These are phyloP conservation scores for Chrysocyon brachyurus DNA, from an alignment of 2,797 vertebrate species.

Conservation along the genomic window DNA sequence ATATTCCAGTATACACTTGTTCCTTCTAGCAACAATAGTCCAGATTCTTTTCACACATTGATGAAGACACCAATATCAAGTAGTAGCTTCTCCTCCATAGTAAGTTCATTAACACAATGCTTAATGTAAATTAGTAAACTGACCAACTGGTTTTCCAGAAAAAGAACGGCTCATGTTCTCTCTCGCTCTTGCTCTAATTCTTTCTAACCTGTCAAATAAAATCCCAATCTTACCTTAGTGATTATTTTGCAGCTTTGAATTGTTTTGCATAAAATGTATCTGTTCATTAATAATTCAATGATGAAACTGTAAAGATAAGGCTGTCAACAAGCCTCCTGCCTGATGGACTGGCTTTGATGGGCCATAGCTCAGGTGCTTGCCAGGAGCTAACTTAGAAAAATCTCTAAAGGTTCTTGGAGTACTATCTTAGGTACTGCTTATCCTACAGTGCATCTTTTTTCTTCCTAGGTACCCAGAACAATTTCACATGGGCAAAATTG, in stretches of 20 bases:
- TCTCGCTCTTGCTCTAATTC: constrained; percentile 63
- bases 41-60: not conserved
- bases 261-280: constrained; percentile 21
- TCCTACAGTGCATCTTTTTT: not conserved
- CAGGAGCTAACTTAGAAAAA: constrained; percentile 74
- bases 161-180: not conserved
- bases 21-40: not conserved
- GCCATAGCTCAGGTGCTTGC: constrained; percentile 75
- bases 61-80: not conserved
- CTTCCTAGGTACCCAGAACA: not conserved
- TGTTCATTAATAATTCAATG: constrained; percentile 75
- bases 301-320: constrained; percentile 67
- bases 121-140: constrained; percentile 28
- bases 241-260: constrained; percentile 76
- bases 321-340: constrained; percentile 70
- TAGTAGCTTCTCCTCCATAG: not conserved
- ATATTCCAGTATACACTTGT: not conserved
- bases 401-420: constrained; percentile 48
- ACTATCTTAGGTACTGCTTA: not conserved
- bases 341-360: constrained; percentile 71
- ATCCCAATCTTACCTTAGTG: constrained; percentile 80
- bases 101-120: not conserved
- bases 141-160: constrained; percentile 48
- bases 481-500: not conserved
- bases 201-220: constrained; percentile 75